Evolutionary conservation across 2,113 vertebrate genomes (phyloP), one percentile per base, ranked within the genome.

Genomic region (Syngnathoides biaculeatus): DNA sequence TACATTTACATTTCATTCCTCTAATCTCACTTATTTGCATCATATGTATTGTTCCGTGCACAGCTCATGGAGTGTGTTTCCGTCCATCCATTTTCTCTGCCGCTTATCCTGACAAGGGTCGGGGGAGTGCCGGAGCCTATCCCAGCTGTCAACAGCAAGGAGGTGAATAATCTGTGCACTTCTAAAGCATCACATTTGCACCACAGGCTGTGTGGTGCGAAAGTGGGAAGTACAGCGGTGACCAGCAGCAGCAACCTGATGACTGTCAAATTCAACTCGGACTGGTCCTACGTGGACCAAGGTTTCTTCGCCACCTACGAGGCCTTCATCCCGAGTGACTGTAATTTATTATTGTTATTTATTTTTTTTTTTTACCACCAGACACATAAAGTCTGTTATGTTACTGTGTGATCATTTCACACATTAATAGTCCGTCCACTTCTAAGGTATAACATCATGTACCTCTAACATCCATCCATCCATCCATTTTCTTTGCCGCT

Each of bases 261-360:
- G 4, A 84, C 79, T 0, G 86, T 98, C 1, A 87, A 0, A 1
- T 96, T 98, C 72, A 78, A 85, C 19, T 98, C 96, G 0, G 95
- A 97, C 70, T 74, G 69, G 2, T 94, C 94, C 11, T 90, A 92
- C 68, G 94, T 95, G 0, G 89, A 94, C 77, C 92, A 88, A 0
- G 96, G 96, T 0, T 98, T 98, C 88, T 74, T 65, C 0, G 95
- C 95, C 0, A 86, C 93, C 56, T 98, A 90, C 73, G 81, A 95
- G 55, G 92, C 94, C 22, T 98, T 94, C 0, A 86, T 95, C 68
- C 93, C 95, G 0, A 86, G n/a, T 0, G 87, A 97, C 57, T 93
- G 96, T 98, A 79, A 92, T 93, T 8, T n/a, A n/a, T n/a, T n/a
- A n/a, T n/a, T n/a, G n/a, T n/a, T n/a, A n/a, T n/a, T n/a, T n/a